These are phyloP conservation scores for Chironomus tentans DNA, from an alignment of 2,888 invertebrate genomes.

Conservation along the genomic window DNA sequence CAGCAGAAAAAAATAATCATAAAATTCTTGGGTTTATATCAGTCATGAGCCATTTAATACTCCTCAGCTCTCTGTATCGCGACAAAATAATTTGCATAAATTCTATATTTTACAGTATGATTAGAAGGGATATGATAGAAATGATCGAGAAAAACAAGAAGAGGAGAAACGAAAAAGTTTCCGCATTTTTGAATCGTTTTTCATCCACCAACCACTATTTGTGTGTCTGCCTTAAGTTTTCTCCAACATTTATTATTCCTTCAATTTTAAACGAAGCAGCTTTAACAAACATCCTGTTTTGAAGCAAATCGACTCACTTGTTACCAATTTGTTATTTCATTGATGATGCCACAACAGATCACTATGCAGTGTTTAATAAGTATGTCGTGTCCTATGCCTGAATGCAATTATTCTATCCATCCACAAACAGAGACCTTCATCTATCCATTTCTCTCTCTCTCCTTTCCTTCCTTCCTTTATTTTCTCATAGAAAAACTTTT, in stretches of 20 bases:
- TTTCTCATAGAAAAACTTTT: too few relatives aligned
- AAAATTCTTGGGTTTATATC: background rate
- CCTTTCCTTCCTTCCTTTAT: background rate
- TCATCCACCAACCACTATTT: background rate
- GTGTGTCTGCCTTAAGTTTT: too few relatives aligned
- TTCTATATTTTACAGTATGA: background rate
- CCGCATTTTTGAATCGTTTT: background rate
- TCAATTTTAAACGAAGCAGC: too few relatives aligned
- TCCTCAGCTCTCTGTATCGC: background rate
- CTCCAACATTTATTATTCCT: too few relatives aligned
- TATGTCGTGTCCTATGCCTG: too few relatives aligned
- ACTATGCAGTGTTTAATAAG: background rate
- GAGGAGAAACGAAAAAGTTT: background rate
- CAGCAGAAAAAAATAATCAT: background rate
- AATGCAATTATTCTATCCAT: background rate
- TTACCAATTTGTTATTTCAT: background rate
- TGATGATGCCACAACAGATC: background rate
- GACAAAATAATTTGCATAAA: background rate
- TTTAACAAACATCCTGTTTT: too few relatives aligned
- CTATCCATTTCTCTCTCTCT: background rate
- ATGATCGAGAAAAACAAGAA: background rate
- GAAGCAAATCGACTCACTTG: background rate
- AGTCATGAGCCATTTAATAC: background rate
- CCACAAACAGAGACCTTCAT: background rate
- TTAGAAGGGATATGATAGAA: too few relatives aligned